phyloP scores from a whole-genome alignment of 1,140 invertebrate genomes.

The Pachypeltis micranthus region DNA sequence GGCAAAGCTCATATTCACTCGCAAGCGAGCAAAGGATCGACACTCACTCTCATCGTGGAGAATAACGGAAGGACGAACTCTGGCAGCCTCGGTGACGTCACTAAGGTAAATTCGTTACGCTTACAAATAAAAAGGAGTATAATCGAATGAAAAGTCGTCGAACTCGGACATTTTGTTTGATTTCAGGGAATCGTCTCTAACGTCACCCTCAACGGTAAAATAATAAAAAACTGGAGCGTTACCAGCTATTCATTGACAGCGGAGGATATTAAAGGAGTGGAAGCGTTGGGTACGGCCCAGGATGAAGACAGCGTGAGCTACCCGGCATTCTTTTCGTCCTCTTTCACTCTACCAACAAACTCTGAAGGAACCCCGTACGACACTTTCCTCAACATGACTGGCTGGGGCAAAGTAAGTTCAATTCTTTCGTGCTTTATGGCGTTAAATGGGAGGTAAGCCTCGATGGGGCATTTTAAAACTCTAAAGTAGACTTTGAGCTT shows the following conservation, averaged over 20 bases:
- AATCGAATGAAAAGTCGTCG: too few relatives aligned
- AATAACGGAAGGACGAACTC: constrained; percentile 69
- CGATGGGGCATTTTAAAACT: too few relatives aligned
- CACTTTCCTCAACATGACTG: constrained; percentile 20
- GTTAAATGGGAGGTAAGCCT: too few relatives aligned
- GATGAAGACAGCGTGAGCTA: too few relatives aligned
- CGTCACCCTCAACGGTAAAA: constrained; percentile 14
- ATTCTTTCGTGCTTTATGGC: not conserved
- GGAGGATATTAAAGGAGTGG: constrained; percentile 11
- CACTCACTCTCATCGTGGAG: constrained; percentile 60
- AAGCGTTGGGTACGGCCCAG: constrained; percentile 1
- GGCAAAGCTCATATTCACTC: too few relatives aligned
- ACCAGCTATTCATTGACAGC: constrained; percentile 17
- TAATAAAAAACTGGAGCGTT: constrained; percentile 16
- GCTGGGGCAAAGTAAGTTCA: constrained; percentile 20
- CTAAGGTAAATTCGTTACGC: constrained; percentile 11
- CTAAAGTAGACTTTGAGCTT: too few relatives aligned
- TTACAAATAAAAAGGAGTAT: too few relatives aligned
- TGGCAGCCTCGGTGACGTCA: constrained; percentile 1
- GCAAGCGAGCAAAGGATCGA: too few relatives aligned
- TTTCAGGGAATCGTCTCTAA: constrained; percentile 20
- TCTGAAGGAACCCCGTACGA: not conserved
- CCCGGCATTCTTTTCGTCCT: not conserved
- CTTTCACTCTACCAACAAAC: constrained; percentile 4
- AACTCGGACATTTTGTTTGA: not conserved